Conservation (phyloP, 2,888 invertebrate species). For the Troilus luridus region DNA sequence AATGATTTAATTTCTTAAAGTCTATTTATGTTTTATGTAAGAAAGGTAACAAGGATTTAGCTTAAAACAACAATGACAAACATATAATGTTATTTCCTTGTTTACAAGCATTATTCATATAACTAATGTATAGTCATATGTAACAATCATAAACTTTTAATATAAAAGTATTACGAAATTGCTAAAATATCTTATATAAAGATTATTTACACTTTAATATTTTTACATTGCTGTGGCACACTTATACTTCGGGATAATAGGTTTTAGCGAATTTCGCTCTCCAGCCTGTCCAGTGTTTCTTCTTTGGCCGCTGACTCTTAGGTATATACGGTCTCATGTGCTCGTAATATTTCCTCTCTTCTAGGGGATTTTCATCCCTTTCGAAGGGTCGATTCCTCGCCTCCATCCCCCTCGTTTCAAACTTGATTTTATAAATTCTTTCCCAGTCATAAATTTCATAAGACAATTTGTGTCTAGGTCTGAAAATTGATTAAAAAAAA, state of each 20-base stretch:
- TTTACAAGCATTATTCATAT: background rate
- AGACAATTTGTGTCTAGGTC: constrained; percentile 67
- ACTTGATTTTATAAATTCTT: constrained; percentile 82
- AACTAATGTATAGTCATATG: too few relatives aligned
- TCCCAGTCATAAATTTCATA: constrained; percentile 89
- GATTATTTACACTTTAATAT: constrained; percentile 48
- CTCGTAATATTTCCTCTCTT: constrained; percentile 77
- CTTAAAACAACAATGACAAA: background rate
- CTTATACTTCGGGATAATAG: constrained; percentile 65
- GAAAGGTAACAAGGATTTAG: background rate
- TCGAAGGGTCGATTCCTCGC: constrained; percentile 81
- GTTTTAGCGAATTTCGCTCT: constrained; percentile 74
- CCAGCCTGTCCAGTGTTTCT: constrained; percentile 71
- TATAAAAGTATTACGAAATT: constrained; percentile 38
- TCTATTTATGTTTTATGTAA: background rate
- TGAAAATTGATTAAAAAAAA: constrained; percentile 6
- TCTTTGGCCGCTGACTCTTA: constrained; percentile 75
- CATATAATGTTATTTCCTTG: background rate
- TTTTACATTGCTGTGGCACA: background rate
- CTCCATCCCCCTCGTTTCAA: constrained; percentile 79
- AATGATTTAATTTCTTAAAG: too few relatives aligned
- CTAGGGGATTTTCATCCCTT: constrained; percentile 74
- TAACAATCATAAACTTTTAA: constrained; percentile 7
- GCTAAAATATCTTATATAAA: constrained; percentile 2
- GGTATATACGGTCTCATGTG: constrained; percentile 80